phyloP scores from a whole-genome alignment of 2,888 invertebrate species.

The Isoperla grammatica region DNA sequence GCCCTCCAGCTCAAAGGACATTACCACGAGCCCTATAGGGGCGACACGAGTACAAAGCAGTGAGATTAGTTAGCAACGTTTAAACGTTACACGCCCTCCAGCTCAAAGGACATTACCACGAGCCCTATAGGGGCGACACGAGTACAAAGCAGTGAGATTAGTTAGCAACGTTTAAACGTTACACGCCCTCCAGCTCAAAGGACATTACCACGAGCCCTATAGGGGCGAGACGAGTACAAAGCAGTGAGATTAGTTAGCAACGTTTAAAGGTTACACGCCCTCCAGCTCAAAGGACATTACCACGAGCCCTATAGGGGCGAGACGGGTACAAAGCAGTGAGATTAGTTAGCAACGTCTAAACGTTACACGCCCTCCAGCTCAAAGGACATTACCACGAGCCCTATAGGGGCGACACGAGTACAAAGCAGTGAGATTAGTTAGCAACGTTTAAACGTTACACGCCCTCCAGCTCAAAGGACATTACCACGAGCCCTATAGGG shows the following conservation, averaged over 20 bases:
- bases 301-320: conserved; percentile 64
- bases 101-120: conserved; percentile 77
- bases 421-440: no score
- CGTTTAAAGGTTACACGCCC: no score
- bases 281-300: conserved; percentile 83
- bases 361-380: conserved; percentile 83
- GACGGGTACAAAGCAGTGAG: no score
- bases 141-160: no score
- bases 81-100: conserved; percentile 87
- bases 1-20: conserved; percentile 80
- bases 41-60: no score
- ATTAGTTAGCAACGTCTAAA: no score
- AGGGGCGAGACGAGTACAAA: no score
- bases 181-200: conserved; percentile 77
- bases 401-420: no score
- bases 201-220: conserved; percentile 83
- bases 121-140: conserved; percentile 61
- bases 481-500: conserved; percentile 69
- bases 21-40: conserved; percentile 69
- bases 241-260: no score
- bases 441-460: no score
- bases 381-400: conserved; percentile 78
- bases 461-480: conserved; percentile 80
- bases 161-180: no score
- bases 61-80: no score